phyloP scores from a whole-genome alignment of 2,113 vertebrate species.

The Rhizomys pruinosus region DNA sequence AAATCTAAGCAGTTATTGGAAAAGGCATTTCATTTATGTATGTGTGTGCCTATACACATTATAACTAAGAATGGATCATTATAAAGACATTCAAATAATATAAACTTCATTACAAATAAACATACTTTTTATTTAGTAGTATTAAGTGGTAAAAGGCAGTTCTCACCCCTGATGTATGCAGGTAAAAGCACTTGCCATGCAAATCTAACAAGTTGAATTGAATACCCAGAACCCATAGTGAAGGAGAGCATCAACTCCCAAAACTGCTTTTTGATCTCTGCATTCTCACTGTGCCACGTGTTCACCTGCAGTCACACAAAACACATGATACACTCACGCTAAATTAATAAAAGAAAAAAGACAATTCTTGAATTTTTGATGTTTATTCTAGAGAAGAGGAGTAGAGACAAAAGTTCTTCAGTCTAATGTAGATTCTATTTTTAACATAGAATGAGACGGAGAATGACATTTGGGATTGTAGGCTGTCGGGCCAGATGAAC shows the following conservation, averaged over 20 bases:
- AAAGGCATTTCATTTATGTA: background rate
- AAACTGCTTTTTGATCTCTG: too few species aligned
- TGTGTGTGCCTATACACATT: background rate
- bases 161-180: too few species aligned
- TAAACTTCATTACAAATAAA: background rate
- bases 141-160: too few species aligned
- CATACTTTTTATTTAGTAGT: background rate
- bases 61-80: background rate
- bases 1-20: background rate
- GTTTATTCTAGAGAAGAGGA: background rate
- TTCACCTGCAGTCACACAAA: too few species aligned
- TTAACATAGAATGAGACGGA: background rate
- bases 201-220: too few species aligned
- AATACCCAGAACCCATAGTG: too few species aligned
- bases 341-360: background rate
- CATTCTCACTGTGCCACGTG: too few species aligned
- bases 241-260: too few species aligned
- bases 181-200: too few species aligned
- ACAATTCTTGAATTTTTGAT: background rate
- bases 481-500: background rate
- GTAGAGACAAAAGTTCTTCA: background rate
- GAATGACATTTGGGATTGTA: background rate
- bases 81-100: background rate
- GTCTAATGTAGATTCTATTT: background rate
- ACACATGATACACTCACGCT: too few species aligned